Evolutionary conservation across 53 echinoderm and acorn worm species (phyloP).

Genomic region (Echinometra lucunter): DNA sequence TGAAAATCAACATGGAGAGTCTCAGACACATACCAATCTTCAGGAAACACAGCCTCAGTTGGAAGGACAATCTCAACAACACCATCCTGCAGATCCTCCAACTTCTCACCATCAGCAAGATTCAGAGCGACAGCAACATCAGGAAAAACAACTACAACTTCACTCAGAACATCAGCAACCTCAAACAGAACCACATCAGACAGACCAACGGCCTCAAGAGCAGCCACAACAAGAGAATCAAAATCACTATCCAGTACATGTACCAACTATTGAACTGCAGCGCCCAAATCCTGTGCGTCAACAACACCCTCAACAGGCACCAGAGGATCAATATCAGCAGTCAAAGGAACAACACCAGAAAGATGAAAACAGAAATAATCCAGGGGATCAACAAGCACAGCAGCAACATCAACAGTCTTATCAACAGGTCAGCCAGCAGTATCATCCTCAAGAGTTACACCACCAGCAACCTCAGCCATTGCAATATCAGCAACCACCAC

Average conservation of each 20-base stretch:
- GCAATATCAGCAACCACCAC: slow-evolving; percentile 32
- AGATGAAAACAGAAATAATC: background rate
- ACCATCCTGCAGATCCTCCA: background rate
- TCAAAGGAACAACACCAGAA: slow-evolving; percentile 27
- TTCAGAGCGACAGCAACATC: background rate
- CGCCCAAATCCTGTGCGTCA: slow-evolving; percentile 14
- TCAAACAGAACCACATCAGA: background rate
- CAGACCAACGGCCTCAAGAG: background rate
- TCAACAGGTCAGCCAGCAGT: slow-evolving; percentile 20
- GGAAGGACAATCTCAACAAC: background rate
- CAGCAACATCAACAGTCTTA: slow-evolving; percentile 5
- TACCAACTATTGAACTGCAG: background rate
- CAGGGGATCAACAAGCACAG: background rate
- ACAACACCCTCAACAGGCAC: background rate
- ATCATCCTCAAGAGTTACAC: slow-evolving; percentile 4
- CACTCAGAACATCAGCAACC: background rate
- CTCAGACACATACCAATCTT: background rate
- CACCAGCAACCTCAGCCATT: slow-evolving; percentile 39
- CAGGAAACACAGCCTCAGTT: background rate
- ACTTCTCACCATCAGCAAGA: background rate
- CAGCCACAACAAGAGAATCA: slow-evolving; percentile 11
- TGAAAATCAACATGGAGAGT: background rate
- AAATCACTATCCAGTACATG: slow-evolving; percentile 11
- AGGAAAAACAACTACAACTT: background rate
- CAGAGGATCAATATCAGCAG: slow-evolving; percentile 21